A percentile compares a stretch with the other conserved stretches of the same genome.
phyloP scores from a whole-genome alignment of 2,888 invertebrate genomes.

The Pterostichus niger region DNA sequence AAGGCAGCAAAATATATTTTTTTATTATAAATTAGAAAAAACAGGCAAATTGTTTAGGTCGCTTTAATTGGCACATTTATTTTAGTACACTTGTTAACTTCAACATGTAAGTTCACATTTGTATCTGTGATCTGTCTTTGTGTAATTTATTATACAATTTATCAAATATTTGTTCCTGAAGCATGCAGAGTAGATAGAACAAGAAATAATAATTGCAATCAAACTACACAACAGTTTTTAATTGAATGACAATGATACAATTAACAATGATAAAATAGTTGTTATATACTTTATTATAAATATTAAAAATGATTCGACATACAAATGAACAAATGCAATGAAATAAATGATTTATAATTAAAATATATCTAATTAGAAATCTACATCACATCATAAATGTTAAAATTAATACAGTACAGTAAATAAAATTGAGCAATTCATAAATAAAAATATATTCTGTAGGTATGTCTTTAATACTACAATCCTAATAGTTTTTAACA shows the following conservation, averaged over 20 bases:
- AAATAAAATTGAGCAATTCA: constrained; percentile 64
- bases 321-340: constrained; percentile 31
- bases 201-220: constrained; percentile 36
- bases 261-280: constrained; percentile 20
- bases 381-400: constrained; percentile 42
- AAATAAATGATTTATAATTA: constrained; percentile 44
- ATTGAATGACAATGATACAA: constrained; percentile 32
- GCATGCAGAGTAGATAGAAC: constrained; percentile 26
- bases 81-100: constrained; percentile 50
- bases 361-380: constrained; percentile 35
- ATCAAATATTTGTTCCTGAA: constrained; percentile 47
- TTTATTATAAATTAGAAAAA: constrained; percentile 23
- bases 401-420: constrained; percentile 38
- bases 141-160: constrained; percentile 41
- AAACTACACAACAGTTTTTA: constrained; percentile 15
- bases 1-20: too few species aligned
- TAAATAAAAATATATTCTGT: constrained; percentile 58
- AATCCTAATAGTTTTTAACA: constrained; percentile 54
- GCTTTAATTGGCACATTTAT: constrained; percentile 56
- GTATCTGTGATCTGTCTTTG: constrained; percentile 24
- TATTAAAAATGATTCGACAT: constrained; percentile 42
- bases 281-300: constrained; percentile 40
- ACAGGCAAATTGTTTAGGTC: constrained; percentile 32
- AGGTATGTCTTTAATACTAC: constrained; percentile 45
- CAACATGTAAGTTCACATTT: constrained; percentile 49